Evolutionary conservation across 1,140 invertebrate species (phyloP).

Genomic region (Hetaerina americana): DNA sequence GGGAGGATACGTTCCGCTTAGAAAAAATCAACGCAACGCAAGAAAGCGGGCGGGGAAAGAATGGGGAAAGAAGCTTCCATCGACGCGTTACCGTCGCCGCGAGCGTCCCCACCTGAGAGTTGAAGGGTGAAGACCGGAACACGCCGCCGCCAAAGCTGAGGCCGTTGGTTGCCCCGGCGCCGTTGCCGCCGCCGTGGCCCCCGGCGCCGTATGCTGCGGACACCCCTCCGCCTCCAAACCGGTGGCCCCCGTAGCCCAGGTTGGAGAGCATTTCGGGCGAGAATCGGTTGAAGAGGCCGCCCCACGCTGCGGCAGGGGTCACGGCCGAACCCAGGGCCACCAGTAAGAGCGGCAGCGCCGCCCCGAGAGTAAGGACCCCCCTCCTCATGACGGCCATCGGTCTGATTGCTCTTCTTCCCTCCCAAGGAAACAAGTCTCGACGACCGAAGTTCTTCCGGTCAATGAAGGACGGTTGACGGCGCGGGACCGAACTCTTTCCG

Average conservation of each 20-base stretch:
- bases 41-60: too few species aligned
- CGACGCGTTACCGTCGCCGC: too few species aligned
- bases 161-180: too few species aligned
- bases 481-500: too few species aligned
- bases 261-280: slow-evolving; percentile 72
- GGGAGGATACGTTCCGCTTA: too few species aligned
- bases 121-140: neutral
- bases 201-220: neutral
- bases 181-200: neutral
- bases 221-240: slow-evolving; percentile 30
- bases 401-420: neutral
- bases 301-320: slow-evolving; percentile 45
- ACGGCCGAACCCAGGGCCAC: neutral
- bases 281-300: slow-evolving; percentile 70
- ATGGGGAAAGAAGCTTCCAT: too few species aligned
- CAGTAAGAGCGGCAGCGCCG: neutral
- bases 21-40: too few species aligned
- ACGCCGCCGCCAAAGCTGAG: neutral
- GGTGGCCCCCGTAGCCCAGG: slow-evolving; percentile 55
- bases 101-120: neutral
- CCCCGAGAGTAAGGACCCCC: neutral
- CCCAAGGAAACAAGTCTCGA: too few species aligned
- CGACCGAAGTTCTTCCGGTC: too few species aligned
- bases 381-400: neutral
- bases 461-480: too few species aligned